These are phyloP conservation scores for Oscheius onirici DNA, from an alignment of 2,888 invertebrate genomes.

Conservation along the genomic window DNA sequence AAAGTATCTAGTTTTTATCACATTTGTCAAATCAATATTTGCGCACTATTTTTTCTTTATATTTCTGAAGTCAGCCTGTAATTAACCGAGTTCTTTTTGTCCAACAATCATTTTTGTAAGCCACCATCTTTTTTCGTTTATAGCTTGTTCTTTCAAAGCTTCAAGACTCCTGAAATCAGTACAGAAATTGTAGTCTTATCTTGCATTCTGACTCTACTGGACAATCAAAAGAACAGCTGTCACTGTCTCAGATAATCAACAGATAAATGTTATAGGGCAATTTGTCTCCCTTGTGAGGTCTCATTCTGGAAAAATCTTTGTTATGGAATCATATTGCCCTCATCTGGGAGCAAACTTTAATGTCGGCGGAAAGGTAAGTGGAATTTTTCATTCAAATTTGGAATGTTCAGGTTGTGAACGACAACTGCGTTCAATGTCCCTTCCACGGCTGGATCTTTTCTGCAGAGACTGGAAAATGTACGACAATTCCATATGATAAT, in stretches of 20 bases:
- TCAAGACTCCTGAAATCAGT: neutral
- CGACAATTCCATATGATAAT: slow-evolving; percentile 80
- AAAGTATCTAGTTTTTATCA: too few relatives aligned
- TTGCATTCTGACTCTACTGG: too few relatives aligned
- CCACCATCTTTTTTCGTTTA: neutral
- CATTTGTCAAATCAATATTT: too few relatives aligned
- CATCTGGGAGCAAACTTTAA: slow-evolving; percentile 89
- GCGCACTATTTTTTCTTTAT: too few relatives aligned
- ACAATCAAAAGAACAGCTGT: too few relatives aligned
- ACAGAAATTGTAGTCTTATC: neutral
- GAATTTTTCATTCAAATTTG: neutral
- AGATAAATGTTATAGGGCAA: slow-evolving; percentile 75
- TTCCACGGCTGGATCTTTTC: slow-evolving; percentile 88
- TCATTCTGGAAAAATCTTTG: slow-evolving; percentile 78
- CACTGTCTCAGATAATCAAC: too few relatives aligned
- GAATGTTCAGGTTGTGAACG: slow-evolving; percentile 71
- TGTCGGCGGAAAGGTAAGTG: slow-evolving; percentile 78
- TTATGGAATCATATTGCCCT: slow-evolving; percentile 87
- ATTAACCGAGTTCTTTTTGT: too few relatives aligned
- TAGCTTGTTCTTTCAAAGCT: neutral
- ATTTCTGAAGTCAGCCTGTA: too few relatives aligned
- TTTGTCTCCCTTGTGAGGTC: slow-evolving; percentile 81
- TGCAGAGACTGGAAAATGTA: slow-evolving; percentile 81
- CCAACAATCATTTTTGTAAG: too few relatives aligned
- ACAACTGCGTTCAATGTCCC: slow-evolving; percentile 85